A percentile compares a stretch with the other conserved stretches of the same genome.
These are phyloP conservation scores for Heliconius hermathena DNA, from an alignment of 1,140 invertebrate genomes.

Conservation along the genomic window DNA sequence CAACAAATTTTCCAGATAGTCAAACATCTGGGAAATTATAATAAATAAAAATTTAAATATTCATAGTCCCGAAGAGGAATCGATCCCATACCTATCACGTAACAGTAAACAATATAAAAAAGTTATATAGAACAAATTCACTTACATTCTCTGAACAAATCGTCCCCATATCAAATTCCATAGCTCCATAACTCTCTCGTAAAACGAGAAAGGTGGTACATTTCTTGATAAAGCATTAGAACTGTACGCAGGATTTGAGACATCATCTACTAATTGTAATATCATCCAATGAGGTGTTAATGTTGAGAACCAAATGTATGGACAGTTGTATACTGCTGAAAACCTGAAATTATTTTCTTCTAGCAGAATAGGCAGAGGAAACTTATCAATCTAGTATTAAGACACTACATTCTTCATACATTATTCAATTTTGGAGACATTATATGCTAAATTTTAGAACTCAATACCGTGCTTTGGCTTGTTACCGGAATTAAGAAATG, in stretches of 20 bases:
- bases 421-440: too few relatives aligned
- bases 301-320: slow-evolving; percentile 47
- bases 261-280: slow-evolving; percentile 37
- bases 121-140: neutral
- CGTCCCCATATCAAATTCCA: slow-evolving; percentile 16
- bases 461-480: too few relatives aligned
- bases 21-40: too few relatives aligned
- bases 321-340: slow-evolving; percentile 39
- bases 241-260: slow-evolving; percentile 39
- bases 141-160: slow-evolving; percentile 37
- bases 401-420: too few relatives aligned
- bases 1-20: too few relatives aligned
- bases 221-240: slow-evolving; percentile 24
- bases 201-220: slow-evolving; percentile 39
- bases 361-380: too few relatives aligned
- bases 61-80: neutral
- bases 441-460: too few relatives aligned
- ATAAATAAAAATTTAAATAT: neutral
- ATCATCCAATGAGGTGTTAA: slow-evolving; percentile 40
- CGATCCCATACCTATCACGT: neutral
- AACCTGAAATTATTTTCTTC: slow-evolving; percentile 32
- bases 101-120: neutral
- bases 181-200: slow-evolving; percentile 33
- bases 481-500: too few relatives aligned
- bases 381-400: too few relatives aligned